Conservation (phyloP, 2,113 vertebrate species). For the Uria lomvia region DNA sequence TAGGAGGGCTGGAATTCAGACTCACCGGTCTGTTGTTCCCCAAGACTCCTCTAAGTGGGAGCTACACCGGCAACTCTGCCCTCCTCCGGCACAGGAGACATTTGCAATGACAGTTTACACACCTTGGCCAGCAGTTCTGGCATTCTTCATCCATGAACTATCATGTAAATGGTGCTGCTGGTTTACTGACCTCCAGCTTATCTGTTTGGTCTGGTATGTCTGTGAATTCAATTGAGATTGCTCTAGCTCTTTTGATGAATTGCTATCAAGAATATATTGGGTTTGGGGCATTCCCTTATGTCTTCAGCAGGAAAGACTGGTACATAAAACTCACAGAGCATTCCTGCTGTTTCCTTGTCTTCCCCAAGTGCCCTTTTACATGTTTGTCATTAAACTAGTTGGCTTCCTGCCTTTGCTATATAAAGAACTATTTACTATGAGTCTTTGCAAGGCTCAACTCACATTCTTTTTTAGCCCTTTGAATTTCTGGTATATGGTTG, state of each 20-base stretch:
- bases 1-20: not conserved
- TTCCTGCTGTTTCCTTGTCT: not conserved
- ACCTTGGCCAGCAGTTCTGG: not conserved
- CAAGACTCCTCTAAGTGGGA: not conserved
- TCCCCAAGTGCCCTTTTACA: not conserved
- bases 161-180: not conserved
- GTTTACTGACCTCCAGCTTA: not conserved
- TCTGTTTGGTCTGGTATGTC: not conserved
- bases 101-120: not conserved
- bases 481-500: not conserved
- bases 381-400: not conserved
- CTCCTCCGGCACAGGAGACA: not conserved
- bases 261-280: not conserved
- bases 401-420: conserved; percentile 11
- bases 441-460: not conserved
- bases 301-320: not conserved
- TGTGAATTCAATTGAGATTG: not conserved
- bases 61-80: not conserved
- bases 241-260: not conserved
- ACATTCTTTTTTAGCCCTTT: not conserved
- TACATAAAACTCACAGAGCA: not conserved
- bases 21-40: not conserved
- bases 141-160: not conserved
- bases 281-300: not conserved
- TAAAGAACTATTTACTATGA: not conserved